phyloP scores from a whole-genome alignment of 2,113 vertebrate genomes.

The Anguilla rostrata region DNA sequence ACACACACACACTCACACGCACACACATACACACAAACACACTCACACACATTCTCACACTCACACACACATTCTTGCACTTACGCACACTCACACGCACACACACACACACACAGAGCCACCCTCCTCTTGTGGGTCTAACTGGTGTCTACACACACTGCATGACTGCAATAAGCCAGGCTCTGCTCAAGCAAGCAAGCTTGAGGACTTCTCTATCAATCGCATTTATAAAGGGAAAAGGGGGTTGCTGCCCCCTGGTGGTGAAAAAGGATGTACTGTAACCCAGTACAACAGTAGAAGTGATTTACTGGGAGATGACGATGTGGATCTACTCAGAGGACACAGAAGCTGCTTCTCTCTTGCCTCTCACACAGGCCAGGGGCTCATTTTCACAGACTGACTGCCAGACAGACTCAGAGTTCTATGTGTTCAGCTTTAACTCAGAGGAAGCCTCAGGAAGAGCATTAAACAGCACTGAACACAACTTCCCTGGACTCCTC shows the following conservation, averaged over 20 bases:
- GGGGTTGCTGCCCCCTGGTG: conserved; percentile 3
- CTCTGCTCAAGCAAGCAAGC: background rate
- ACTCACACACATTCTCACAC: too few species aligned
- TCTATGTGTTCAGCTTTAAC: background rate
- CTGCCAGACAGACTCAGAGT: background rate
- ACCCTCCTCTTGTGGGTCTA: background rate
- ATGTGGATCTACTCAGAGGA: background rate
- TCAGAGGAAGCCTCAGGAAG: background rate
- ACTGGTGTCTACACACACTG: background rate
- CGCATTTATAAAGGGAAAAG: background rate
- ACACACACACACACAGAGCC: background rate
- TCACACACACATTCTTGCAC: too few species aligned
- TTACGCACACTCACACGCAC: too few species aligned
- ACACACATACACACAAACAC: too few species aligned
- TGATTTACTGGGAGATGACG: background rate
- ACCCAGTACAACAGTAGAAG: background rate
- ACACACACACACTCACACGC: too few species aligned
- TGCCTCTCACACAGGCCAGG: background rate
- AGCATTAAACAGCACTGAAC: background rate
- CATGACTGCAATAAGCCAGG: background rate
- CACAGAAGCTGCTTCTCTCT: too few species aligned
- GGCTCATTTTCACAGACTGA: background rate
- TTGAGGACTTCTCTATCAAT: background rate
- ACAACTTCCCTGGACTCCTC: too few species aligned
- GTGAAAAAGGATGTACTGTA: background rate